These are phyloP conservation scores for Hoplias malabaricus DNA, from an alignment of 2,113 vertebrate species.

Conservation along the genomic window DNA sequence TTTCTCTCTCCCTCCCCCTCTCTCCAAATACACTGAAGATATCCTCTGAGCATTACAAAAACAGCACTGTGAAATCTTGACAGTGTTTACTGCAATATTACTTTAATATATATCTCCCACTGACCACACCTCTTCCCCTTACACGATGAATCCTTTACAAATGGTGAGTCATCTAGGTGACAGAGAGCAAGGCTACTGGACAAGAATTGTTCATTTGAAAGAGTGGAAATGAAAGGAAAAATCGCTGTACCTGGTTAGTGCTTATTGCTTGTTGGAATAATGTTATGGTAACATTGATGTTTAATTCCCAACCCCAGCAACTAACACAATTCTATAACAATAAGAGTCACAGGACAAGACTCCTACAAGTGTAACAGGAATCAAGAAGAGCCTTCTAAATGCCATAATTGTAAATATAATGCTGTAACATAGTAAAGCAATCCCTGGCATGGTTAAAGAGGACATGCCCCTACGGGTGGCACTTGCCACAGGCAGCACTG, in stretches of 20 bases:
- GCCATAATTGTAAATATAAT: too few species aligned
- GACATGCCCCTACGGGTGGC: too few species aligned
- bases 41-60: background rate
- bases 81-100: background rate
- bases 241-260: background rate
- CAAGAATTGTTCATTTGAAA: background rate
- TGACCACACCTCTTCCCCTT: background rate
- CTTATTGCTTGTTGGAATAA: background rate
- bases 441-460: too few species aligned
- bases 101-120: background rate
- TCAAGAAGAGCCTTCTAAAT: too few species aligned
- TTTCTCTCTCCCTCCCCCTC: background rate
- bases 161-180: background rate
- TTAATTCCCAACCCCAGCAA: too few species aligned
- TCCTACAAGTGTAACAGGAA: too few species aligned
- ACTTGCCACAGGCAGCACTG: too few species aligned
- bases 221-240: background rate
- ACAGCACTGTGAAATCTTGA: background rate
- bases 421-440: too few species aligned
- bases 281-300: too few species aligned
- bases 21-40: background rate
- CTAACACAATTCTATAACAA: too few species aligned
- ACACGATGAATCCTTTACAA: background rate
- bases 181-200: background rate
- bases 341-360: too few species aligned